Evolutionary conservation across 2,113 vertebrate genomes (phyloP), one percentile per base, ranked within the genome.

Genomic region (Archilochus colubris): DNA sequence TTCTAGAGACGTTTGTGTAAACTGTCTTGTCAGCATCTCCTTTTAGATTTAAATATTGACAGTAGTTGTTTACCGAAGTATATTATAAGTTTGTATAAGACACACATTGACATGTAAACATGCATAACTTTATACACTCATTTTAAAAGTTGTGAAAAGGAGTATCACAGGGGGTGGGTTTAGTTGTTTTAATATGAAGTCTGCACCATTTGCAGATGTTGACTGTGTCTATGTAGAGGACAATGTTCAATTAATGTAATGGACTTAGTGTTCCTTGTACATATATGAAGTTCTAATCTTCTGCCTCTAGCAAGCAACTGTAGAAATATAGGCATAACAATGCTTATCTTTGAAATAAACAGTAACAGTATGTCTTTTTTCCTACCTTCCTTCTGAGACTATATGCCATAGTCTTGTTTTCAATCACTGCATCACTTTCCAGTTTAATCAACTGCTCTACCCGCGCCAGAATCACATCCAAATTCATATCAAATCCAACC

Each of bases 301-400:
- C 36, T 79, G 43, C 15, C 46, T 87, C 14, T 66, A 89, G 22
- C 43, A 89, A 76, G 38, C 6, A 19, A 38, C 30, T 28, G 25
- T 2, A 64, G 23, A 87, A 80, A 66, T 17, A 74, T 0, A 92
- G 31, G 22, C 38, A 27, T 36, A 58, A 72, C 13, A 86, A 63
- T 33, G 33, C 24, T 75, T 74, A 55, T 44, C 8, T 61, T 58
- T 44, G 33, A 59, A 59, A 72, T 14, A 69, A 27, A n/a, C 10
- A 57, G 68, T 24, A 25, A 48, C 4, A 3, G 4, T 6, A 33
- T 24, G n/a, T 51, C 30, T 30, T 48, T 84, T 91, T 69, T 31
- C 86, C n/a, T 97, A 99, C 99, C 98, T 99, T 99, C 76, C 98
- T 97, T 97, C 99, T 98, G 70, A 99, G 97, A 89, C 93, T 98